phyloP scores from a whole-genome alignment of 1,140 invertebrate species.

The Yoshiicerus persimilis region DNA sequence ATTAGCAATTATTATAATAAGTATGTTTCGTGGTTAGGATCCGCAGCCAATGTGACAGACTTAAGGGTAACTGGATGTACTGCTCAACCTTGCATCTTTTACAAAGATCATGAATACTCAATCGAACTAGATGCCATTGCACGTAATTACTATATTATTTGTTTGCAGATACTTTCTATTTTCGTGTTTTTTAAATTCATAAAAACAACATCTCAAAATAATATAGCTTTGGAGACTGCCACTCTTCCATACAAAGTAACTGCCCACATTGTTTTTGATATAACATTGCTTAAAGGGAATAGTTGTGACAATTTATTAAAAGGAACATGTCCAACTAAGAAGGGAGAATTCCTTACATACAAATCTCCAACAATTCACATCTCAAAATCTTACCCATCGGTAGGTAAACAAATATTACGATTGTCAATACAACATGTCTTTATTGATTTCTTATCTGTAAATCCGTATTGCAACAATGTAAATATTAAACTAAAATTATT shows the following conservation, averaged over 20 bases:
- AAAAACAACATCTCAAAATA: neutral
- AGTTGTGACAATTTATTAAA: neutral
- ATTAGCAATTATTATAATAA: neutral
- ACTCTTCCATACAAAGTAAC: constrained; percentile 6
- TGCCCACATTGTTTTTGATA: neutral
- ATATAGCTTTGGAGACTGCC: neutral
- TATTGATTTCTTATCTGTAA: neutral
- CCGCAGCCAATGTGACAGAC: neutral
- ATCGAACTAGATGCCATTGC: constrained; percentile 7
- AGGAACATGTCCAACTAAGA: neutral
- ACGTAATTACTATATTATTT: no score
- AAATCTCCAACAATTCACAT: neutral
- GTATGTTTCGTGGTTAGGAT: neutral
- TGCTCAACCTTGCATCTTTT: neutral
- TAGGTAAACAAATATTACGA: neutral
- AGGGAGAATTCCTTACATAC: neutral
- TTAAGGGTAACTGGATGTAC: neutral
- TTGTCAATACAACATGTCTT: neutral
- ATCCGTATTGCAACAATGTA: neutral
- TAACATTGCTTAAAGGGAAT: constrained; percentile 3
- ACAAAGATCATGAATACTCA: neutral
- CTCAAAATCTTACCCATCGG: neutral
- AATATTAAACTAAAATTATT: neutral
- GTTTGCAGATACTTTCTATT: neutral
- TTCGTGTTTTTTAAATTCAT: neutral